Conservation (phyloP, 2,797 vertebrate genomes). For the Cichlasoma orientale region DNA sequence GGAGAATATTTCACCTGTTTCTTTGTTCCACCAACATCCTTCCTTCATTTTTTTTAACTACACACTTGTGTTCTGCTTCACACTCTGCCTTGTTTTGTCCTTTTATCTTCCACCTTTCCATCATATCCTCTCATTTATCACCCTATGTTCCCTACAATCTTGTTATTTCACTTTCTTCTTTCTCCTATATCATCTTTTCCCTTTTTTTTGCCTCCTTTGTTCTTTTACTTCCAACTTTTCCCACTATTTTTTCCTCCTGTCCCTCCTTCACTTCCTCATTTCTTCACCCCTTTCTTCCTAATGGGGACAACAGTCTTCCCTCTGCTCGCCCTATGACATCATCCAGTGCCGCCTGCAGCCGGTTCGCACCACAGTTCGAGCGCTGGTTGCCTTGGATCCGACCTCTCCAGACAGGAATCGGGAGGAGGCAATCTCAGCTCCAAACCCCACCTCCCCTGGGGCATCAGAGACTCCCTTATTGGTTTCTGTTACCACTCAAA, state of each 20-base stretch:
- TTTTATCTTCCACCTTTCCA: background rate
- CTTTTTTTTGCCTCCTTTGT: background rate
- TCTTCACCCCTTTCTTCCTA: background rate
- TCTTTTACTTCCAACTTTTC: background rate
- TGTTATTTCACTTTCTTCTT: background rate
- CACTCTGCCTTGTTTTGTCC: background rate
- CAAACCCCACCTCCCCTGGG: constrained; percentile 31
- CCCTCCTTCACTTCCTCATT: background rate
- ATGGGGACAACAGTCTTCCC: constrained; percentile 86
- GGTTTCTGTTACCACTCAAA: constrained; percentile 82
- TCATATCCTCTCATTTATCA: background rate
- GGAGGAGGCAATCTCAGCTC: constrained; percentile 38
- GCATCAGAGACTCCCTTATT: constrained; percentile 42
- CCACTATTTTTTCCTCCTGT: background rate
- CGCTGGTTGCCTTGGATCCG: constrained; percentile 88
- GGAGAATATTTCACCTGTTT: background rate
- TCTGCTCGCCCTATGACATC: constrained; percentile 96
- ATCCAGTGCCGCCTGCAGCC: constrained; percentile 91
- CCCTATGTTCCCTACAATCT: background rate
- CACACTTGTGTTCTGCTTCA: background rate
- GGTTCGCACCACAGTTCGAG: constrained; percentile 85
- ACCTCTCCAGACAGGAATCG: constrained; percentile 48
- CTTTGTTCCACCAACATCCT: background rate
- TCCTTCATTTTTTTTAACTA: background rate
- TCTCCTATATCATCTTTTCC: background rate